A percentile compares a stretch with the other conserved stretches of the same genome.
phyloP scores from a whole-genome alignment of 2,888 invertebrate genomes.

The Lydus trimaculatus region DNA sequence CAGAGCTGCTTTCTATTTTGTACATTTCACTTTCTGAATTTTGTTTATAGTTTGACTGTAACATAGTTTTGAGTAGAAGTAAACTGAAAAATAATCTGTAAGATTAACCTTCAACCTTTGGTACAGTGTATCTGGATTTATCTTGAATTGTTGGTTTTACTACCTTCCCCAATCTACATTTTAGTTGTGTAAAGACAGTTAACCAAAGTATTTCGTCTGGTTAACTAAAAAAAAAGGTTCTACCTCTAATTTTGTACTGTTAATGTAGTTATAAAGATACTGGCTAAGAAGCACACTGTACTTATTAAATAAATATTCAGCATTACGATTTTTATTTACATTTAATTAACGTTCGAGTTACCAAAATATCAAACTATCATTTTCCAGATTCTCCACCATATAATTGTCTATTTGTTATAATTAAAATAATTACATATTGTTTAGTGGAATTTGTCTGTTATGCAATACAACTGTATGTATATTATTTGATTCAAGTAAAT shows the following conservation, averaged over 20 bases:
- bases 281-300: not conserved
- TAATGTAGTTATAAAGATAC: not conserved
- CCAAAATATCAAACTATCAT: conserved; percentile 13
- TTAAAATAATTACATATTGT: conserved; percentile 32
- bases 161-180: too few relatives aligned
- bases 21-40: too few relatives aligned
- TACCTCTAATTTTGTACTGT: not conserved
- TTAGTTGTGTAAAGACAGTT: too few relatives aligned
- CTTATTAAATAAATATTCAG: not conserved
- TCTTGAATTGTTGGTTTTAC: too few relatives aligned
- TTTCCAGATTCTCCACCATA: conserved; percentile 29
- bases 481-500: not conserved
- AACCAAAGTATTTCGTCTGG: too few relatives aligned
- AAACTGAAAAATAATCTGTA: too few relatives aligned
- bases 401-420: conserved; percentile 32
- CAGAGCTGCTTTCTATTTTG: too few relatives aligned
- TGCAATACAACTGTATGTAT: not conserved
- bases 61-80: too few relatives aligned
- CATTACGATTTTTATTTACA: not conserved
- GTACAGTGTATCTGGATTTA: too few relatives aligned
- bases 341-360: not conserved
- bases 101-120: too few relatives aligned
- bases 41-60: too few relatives aligned
- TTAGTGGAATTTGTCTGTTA: not conserved
- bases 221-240: not conserved